Conservation (phyloP, 1,140 invertebrate genomes). For the Zaprionus tsacasi region DNA sequence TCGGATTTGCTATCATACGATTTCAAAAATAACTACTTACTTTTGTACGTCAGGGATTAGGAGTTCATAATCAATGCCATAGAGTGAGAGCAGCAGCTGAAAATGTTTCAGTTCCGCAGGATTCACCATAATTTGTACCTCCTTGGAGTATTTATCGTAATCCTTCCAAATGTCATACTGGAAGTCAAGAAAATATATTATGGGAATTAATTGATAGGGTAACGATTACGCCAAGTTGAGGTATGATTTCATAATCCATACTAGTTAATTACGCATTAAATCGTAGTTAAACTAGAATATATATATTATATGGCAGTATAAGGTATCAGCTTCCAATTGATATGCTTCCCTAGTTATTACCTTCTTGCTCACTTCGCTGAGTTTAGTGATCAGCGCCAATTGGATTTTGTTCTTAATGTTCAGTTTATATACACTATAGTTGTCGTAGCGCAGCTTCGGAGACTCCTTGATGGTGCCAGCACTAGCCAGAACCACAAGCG, state of each 20-base stretch:
- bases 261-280: background rate
- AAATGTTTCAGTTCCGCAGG: constrained; percentile 49
- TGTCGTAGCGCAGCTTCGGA: constrained; percentile 53
- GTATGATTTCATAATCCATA: background rate
- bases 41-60: constrained; percentile 69
- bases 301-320: no score
- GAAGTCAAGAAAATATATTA: background rate
- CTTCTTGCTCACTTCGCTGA: constrained; percentile 39
- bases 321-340: no score
- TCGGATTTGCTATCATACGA: background rate
- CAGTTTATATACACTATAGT: constrained; percentile 61
- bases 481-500: constrained; percentile 49
- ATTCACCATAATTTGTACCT: constrained; percentile 71
- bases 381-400: constrained; percentile 42
- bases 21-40: constrained; percentile 42
- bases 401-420: constrained; percentile 54
- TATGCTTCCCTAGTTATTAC: constrained; percentile 22
- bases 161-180: constrained; percentile 78
- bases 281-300: no score
- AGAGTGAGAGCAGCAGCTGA: constrained; percentile 39
- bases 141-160: constrained; percentile 51
- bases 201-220: background rate
- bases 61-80: constrained; percentile 50
- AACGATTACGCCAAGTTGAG: background rate
- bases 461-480: constrained; percentile 45